Base-by-base conservation (phyloP, 2,113 vertebrate species). In the Pelobates fuscus region DNA sequence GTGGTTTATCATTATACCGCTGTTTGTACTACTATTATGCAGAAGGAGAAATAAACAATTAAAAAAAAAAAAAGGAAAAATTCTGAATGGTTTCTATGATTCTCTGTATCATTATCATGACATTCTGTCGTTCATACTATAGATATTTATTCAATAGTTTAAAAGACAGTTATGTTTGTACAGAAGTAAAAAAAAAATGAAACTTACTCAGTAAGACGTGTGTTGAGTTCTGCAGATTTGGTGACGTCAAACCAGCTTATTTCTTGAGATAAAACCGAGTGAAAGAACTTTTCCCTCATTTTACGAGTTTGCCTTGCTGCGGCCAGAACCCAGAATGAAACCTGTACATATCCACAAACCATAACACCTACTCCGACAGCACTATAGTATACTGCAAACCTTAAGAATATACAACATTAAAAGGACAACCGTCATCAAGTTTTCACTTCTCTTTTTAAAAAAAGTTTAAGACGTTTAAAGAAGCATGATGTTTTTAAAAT, bases 241-340 rank as follows among this genome's bases (percentile, higher is more conserved):
- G 81, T 91, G 76, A 93, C 77, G 30, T 96, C 94, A 64, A 94
- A 95, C 94, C 94, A 95, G 80, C 92, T 86, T 10, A 95, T 91
- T 70, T 95, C 94, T 78, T 96, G 92, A 43, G 88, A 88, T 84
- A 96, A 85, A 77, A 95, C 80, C 27, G 88, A 79, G 78, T 94
- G 94, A 80, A 96, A 95, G 78, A 95, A 94, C 65, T 84, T 70
- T 78, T 80, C 87, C 78, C 88, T 82, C 74, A 95, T 91, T 78
- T 81, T 89, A 37, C 85, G 92, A 55, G 89, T 90, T 80, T 96
- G 94, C 59, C 92, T 87, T 8, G 91, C 92, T 1, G 92, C 93
- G 1, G 93, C 83, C 44, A 94, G 78, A 3, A 91, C 87, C 92
- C 93, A 95, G 77, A 94, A 86, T 7, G 91, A 88, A 71, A 95